Percentiles rank a stretch among this genome's conserved stretches.
phyloP scores from a whole-genome alignment of 2,888 invertebrate genomes.

The Cheilosia soror region DNA sequence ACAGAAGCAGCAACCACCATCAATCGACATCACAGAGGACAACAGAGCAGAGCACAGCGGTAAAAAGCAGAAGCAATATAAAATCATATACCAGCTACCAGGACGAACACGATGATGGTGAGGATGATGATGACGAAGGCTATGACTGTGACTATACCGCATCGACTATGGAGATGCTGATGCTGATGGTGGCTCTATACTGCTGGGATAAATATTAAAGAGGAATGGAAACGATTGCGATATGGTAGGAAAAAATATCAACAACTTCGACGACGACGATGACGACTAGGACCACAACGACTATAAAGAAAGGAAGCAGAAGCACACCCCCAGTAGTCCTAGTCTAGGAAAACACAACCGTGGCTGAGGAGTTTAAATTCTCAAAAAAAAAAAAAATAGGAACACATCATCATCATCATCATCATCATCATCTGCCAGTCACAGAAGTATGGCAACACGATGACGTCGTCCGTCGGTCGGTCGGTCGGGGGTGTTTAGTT shows the following conservation, averaged over 20 bases:
- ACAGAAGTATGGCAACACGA: conserved; percentile 38
- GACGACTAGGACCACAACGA: conserved; percentile 26
- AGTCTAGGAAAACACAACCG: conserved; percentile 36
- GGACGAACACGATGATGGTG: not conserved
- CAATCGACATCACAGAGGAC: conserved; percentile 47
- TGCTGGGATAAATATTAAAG: conserved; percentile 29
- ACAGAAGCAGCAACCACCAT: conserved; percentile 49
- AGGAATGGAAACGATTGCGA: conserved; percentile 4
- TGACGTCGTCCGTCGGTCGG: not conserved
- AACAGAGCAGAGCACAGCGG: conserved; percentile 11
- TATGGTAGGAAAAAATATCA: conserved; percentile 27
- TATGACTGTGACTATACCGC: not conserved
- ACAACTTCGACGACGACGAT: conserved; percentile 18
- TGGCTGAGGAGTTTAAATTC: conserved; percentile 30
- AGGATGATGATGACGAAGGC: not conserved
- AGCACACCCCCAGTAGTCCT: conserved; percentile 4
- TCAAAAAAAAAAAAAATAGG: conserved; percentile 14
- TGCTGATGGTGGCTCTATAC: conserved; percentile 4
- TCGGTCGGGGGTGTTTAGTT: conserved; percentile 13
- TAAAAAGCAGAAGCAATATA: conserved; percentile 23
- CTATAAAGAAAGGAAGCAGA: conserved; percentile 15
- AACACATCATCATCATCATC: conserved; percentile 12
- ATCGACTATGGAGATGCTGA: not conserved
- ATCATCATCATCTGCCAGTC: conserved; percentile 48
- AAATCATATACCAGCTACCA: conserved; percentile 22